Evolutionary conservation across 2,888 invertebrate genomes (phyloP), one percentile per base, ranked within the genome.

Genomic region (Drosophila meridionalis): DNA sequence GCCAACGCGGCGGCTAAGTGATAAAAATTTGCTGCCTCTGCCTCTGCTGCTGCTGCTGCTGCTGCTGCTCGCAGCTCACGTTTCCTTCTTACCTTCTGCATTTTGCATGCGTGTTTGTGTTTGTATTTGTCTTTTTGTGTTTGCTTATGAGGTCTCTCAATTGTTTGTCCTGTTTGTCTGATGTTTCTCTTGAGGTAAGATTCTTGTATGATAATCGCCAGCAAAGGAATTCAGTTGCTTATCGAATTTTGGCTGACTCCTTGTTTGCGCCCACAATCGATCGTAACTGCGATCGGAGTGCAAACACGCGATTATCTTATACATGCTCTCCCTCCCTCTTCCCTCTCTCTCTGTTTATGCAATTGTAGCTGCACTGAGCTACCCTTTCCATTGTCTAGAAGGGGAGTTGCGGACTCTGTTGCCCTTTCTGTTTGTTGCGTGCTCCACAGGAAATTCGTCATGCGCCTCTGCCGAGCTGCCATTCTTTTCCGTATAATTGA

Each of bases 1-100:
- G 85, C 47, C 85, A 85, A 85, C 88, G 87, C 69, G 90, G 83
- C 90, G 85, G 85, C 89, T 86, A 78, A 86, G 88, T 86, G 87
- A 86, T 86, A 83, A 73, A 73, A 73, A 73, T 71, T 75, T 78
- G 53, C 1, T 20, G 20, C 20, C 38, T 42, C 42, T 45, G 45
- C 45, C 28, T 26, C 45, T 11, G 45, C 43, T 14, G 40, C 43
- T 43, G 20, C 36, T 36, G 48, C n/a, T 14, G 14, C 48, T 28
- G 28, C 48, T 26, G 12, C 59, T 60, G 40, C 56, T 30, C 42
- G 30, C 20, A 20, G 28, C 57, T 70, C 59, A 42, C 64, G 58
- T 32, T 47, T 12, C 43, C 32, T 64, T 12, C 43, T 38, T 64
- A 72, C 61, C 14, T 42, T 50, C 53, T 55, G 36, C 30, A 38